These are phyloP conservation scores for Drosophila sproati DNA, from an alignment of 1,140 invertebrate species.

Conservation along the genomic window DNA sequence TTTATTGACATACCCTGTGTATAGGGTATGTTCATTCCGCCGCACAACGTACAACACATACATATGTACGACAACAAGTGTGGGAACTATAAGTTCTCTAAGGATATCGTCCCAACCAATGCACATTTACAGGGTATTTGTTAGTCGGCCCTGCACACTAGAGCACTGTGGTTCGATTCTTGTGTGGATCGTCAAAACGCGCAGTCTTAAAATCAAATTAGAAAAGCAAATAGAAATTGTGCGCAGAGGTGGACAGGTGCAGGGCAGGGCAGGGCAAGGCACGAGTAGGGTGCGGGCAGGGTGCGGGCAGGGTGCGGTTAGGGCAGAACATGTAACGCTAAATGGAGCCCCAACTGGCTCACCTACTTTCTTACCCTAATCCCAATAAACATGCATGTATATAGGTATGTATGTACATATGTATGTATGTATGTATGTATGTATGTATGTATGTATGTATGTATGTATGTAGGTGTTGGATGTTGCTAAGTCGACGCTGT, in stretches of 20 bases:
- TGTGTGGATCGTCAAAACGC: slow-evolving; percentile 32
- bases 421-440: neutral
- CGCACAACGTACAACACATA: neutral
- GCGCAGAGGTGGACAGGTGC: slow-evolving; percentile 11
- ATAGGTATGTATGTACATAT: neutral
- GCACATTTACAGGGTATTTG: too few relatives aligned
- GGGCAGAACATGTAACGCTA: neutral
- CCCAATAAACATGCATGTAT: neutral
- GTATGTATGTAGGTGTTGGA: slow-evolving; percentile 19
- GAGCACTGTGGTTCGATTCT: neutral
- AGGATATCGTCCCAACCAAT: too few relatives aligned
- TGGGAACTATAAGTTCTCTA: too few relatives aligned
- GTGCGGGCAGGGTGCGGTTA: neutral
- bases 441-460: neutral
- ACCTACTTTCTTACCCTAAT: slow-evolving; percentile 24
- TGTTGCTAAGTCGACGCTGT: slow-evolving; percentile 54
- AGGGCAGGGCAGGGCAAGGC: slow-evolving; percentile 22
- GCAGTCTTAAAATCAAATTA: slow-evolving; percentile 66
- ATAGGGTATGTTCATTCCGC: neutral
- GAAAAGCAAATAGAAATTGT: slow-evolving; percentile 75
- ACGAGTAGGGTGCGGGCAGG: too few relatives aligned
- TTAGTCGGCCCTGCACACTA: too few relatives aligned
- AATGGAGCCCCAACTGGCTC: slow-evolving; percentile 4
- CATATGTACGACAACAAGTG: too few relatives aligned
- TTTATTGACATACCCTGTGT: neutral